A percentile compares a stretch with the other conserved stretches of the same genome.
These are phyloP conservation scores for Chloebia gouldiae DNA, from an alignment of 2,113 vertebrate genomes.

Conservation along the genomic window DNA sequence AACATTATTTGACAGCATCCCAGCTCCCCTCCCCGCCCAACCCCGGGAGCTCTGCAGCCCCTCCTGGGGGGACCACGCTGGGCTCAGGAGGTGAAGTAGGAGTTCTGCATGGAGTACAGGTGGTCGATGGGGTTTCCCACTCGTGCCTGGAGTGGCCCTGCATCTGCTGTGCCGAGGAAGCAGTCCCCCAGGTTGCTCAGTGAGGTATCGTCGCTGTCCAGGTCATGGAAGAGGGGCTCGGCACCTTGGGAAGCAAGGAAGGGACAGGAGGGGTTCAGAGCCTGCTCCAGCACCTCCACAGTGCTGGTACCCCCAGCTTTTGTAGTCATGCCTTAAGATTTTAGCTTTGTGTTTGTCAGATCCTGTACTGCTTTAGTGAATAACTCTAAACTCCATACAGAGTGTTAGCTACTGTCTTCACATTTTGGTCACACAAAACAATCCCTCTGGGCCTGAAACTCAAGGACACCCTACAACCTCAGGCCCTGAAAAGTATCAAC, in stretches of 20 bases:
- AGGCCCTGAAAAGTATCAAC: neutral
- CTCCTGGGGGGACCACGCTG: neutral
- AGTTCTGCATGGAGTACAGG: slow-evolving; percentile 98
- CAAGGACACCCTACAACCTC: neutral
- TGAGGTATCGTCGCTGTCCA: slow-evolving; percentile 84
- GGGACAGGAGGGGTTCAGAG: neutral
- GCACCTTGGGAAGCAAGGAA: slow-evolving; percentile 76
- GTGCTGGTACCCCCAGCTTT: neutral
- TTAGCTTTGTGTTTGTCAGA: neutral
- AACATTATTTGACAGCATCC: slow-evolving; percentile 38
- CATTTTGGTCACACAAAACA: neutral
- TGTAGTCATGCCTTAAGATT: neutral
- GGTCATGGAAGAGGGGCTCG: slow-evolving; percentile 82
- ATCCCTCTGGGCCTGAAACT: neutral
- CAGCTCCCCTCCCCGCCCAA: slow-evolving; percentile 44
- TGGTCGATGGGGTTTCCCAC: slow-evolving; percentile 94
- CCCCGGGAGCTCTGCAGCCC: neutral
- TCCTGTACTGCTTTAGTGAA: too few relatives aligned
- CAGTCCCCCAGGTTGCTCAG: slow-evolving; percentile 86
- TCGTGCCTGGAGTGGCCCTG: slow-evolving; percentile 77
- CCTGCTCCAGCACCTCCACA: neutral
- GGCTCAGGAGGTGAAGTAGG: slow-evolving; percentile 93
- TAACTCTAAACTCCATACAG: neutral
- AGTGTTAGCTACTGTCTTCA: neutral
- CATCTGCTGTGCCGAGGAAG: slow-evolving; percentile 80